Evolutionary conservation across 64 coral and sea anemone species (phyloP), one percentile per base, ranked within the genome.

Genomic region (Montipora cactus): DNA sequence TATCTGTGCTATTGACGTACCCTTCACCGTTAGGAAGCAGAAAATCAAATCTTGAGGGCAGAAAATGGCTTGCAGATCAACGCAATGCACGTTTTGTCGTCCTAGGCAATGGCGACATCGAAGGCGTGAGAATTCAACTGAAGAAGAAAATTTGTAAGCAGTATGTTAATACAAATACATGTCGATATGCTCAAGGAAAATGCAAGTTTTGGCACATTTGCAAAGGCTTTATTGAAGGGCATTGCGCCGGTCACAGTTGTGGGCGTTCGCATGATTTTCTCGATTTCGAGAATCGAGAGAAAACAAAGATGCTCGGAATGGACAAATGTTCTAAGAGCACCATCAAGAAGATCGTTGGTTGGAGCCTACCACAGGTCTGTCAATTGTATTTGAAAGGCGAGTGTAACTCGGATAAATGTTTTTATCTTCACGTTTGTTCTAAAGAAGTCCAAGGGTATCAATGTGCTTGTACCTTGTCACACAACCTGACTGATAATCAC

Each of bases 201-300:
- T 93, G 91, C 14, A 28, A 79, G 7, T 84, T 79, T 21, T 93
- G 82, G 18, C 91, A 93, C 47, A 61, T 93, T 49, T 93, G 91
- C 73, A 87, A 87, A 87, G 82, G 74, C 11, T 93, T 70, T 47
- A n/a, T 93, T 10, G 91, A 93, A n/a, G 82, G 44, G 57, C 44
- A 61, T 13, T 93, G 91, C 20, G n/a, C 71, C 13, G 61, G 48
- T 1, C 37, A 37, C 37, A 12, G 59, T 12, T 93, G 91, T 67
- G 18, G 44, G 19, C 72, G 74, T 66, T 93, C 91, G 23, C 91
- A 93, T 22, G 53, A 93, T 59, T 79, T 93, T 5, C 8, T 71
- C 12, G 91, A 93, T 58, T 44, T 49, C 10, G 81, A 87, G 64
- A 93, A 93, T 76, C 0, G 18, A 14, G 50, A 67, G 7, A 93